Base-by-base conservation (phyloP, 2,797 vertebrate species). In the Pterois miles region DNA sequence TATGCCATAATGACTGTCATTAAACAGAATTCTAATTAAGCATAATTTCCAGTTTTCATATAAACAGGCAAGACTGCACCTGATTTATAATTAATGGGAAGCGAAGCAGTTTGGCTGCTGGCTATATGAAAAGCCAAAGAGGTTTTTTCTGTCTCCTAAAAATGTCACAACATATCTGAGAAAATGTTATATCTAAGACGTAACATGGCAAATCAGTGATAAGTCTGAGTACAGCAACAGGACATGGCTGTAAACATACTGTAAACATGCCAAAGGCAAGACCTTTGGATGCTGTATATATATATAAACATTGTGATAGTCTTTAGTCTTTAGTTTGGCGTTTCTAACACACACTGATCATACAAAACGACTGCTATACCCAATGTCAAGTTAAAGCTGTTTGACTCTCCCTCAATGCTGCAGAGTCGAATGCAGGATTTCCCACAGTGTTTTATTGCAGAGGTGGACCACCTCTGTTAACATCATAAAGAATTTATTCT, bases 1-100 rank as follows among this genome's bases (percentile, higher is more conserved):
- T 81, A 85, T 80, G 33, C 71, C 57, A 74, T 73, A 84, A 89
- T 84, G 62, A 84, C 80, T 71, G 82, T 85, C 67, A 81, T 91
- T 77, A 78, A 83, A 62, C 22, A 11, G n/a, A 70, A 73, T 83
- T 88, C 63, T 89, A 91, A 88, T 86, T 86, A 76, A 86, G 65
- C 58, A 65, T 88, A 83, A 92, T 89, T 84, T 82, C 33, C 57
- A 64, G 65, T 70, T 88, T 85, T 80, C 76, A 66, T 46, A 33
- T 81, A 90, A 89, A 86, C 80, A 86, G 65, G 67, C 59, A 83
- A 66, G 81, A 80, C 80, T 81, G 69, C 65, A 81, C 78, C 71
- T 85, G 82, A 79, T 83, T 68, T 56, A 57, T 81, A 87, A 80
- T 86, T 66, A 83, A 84, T 78, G 77, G 65, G 60, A 76, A 65